Evolutionary conservation across 2,113 vertebrate genomes (phyloP), one percentile per base, ranked within the genome.

Genomic region (Sardina pilchardus): DNA sequence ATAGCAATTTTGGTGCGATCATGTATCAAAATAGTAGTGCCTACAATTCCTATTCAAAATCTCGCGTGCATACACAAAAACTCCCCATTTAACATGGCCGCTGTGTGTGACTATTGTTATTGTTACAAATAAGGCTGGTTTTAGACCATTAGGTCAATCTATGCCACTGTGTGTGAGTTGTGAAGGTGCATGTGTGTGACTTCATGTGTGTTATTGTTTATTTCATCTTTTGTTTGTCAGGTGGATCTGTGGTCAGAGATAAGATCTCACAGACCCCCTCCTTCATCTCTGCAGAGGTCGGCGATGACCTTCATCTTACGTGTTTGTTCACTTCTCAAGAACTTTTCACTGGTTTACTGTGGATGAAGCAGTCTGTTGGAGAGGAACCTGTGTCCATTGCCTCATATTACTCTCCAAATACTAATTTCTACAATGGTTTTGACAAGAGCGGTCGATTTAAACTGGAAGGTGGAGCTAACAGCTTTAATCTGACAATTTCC

Each of bases 401-500:
- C 6, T 67, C 63, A 26, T 10, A 30, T 30, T 67, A 67, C n/a
- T 1, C 63, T 26, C 7, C 63, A 67, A 26, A 9, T 2, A 30
- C 26, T 1, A 26, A 8, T 9, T 67, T 9, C n/a, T 2, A 67
- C 1, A 67, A 67, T 67, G 63, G 3, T n/a, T 67, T 30, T 30
- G 59, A 67, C 59, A 30, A 67, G 63, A 67, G n/a, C 3, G n/a
- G 0, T 1, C 63, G 63, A 30, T 67, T 67, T 30, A 30, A 67
- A 26, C 1, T 3, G 9, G 7, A 67, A 30, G n/a, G 63, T 30
- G 63, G 63, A 26, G 2, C n/a, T 30, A 30, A 9, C n/a, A 67
- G 63, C 63, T 26, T 67, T 30, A 67, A 67, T 30, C n/a, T 67
- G 63, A 67, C 63, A 26, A 67, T 67, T n/a, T 67, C 63, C 63